These are phyloP conservation scores for Liposcelis brunnea DNA, from an alignment of 2,888 invertebrate genomes.

Conservation along the genomic window DNA sequence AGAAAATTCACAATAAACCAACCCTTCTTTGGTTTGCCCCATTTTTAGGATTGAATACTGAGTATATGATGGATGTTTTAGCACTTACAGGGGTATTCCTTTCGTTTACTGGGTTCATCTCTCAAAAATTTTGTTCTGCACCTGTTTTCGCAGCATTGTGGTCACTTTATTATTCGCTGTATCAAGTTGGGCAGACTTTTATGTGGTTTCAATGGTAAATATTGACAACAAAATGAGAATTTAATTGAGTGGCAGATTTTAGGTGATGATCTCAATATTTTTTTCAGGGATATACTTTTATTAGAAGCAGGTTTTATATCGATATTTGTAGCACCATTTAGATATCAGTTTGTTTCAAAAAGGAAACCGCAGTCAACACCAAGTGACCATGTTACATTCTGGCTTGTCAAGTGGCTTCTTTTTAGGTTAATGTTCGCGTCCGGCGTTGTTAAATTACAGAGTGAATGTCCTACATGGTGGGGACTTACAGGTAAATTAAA, in stretches of 20 bases:
- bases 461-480: slow-evolving; percentile 63
- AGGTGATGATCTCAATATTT: slow-evolving; percentile 13
- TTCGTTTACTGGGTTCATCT: slow-evolving; percentile 48
- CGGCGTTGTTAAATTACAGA: slow-evolving; percentile 51
- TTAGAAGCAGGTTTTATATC: slow-evolving; percentile 56
- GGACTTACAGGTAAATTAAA: slow-evolving; percentile 41
- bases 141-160: slow-evolving; percentile 45
- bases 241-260: background rate
- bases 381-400: slow-evolving; percentile 38
- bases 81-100: slow-evolving; percentile 42
- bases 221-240: slow-evolving; percentile 4
- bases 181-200: slow-evolving; percentile 57
- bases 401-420: slow-evolving; percentile 53
- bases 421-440: slow-evolving; percentile 55
- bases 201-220: slow-evolving; percentile 56
- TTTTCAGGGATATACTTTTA: slow-evolving; percentile 47
- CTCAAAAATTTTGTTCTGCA: slow-evolving; percentile 39
- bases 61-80: slow-evolving; percentile 48
- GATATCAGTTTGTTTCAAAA: slow-evolving; percentile 21
- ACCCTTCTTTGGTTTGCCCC: slow-evolving; percentile 49
- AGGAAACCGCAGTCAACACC: slow-evolving; percentile 28
- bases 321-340: slow-evolving; percentile 47
- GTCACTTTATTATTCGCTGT: slow-evolving; percentile 54
- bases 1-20: slow-evolving; percentile 41
- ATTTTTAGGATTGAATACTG: slow-evolving; percentile 42